Evolutionary conservation across 1,140 invertebrate species (phyloP).

Genomic region (Drosophila orosa): DNA sequence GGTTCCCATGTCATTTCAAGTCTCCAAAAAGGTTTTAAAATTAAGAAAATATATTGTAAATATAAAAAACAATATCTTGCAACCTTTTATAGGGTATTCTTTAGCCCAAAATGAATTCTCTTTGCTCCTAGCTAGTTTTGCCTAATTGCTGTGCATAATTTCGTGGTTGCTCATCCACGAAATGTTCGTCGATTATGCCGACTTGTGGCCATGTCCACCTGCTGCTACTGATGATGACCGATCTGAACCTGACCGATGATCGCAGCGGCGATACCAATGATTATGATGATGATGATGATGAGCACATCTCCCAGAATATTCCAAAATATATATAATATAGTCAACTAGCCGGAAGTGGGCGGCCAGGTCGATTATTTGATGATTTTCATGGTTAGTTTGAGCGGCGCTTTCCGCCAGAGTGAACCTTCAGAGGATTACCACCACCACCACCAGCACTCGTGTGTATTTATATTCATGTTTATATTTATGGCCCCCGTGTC

Average conservation of each 20-base stretch:
- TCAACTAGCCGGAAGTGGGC: constrained; percentile 36
- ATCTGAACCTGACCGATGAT: constrained; percentile 19
- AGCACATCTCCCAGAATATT: constrained; percentile 28
- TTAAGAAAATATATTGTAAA: too few species aligned
- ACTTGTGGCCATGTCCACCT: constrained; percentile 2
- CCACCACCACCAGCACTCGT: neutral
- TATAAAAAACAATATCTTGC: too few species aligned
- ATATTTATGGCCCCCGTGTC: constrained; percentile 19
- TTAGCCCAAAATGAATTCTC: neutral
- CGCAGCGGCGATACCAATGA: neutral
- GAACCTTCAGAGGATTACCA: constrained; percentile 42
- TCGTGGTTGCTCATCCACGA: constrained; percentile 22
- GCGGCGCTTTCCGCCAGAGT: constrained; percentile 37
- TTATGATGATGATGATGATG: constrained; percentile 9
- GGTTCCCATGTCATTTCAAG: too few species aligned
- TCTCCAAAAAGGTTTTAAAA: too few species aligned
- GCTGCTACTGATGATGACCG: neutral
- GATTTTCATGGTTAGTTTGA: constrained; percentile 47
- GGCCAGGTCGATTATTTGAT: constrained; percentile 35
- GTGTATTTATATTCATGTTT: constrained; percentile 25
- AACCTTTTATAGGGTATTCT: neutral
- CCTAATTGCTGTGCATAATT: constrained; percentile 21
- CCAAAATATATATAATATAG: neutral
- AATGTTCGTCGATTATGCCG: constrained; percentile 23
- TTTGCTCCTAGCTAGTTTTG: neutral